phyloP scores from a whole-genome alignment of 1,140 invertebrate species.

The Branchinecta lynchi region DNA sequence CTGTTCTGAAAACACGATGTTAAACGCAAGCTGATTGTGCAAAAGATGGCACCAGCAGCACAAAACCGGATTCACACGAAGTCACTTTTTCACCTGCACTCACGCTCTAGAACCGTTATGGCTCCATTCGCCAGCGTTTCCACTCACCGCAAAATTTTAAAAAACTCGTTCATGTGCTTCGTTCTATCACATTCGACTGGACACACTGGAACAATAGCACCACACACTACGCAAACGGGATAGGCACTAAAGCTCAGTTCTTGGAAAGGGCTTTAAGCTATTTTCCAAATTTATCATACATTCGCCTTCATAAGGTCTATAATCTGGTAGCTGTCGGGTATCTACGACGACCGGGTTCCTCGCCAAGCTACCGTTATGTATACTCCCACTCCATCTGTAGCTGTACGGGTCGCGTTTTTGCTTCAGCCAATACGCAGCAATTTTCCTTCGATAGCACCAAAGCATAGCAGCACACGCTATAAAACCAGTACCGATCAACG shows the following conservation, averaged over 20 bases:
- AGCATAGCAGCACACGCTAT: not conserved
- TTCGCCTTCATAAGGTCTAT: not conserved
- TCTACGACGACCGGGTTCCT: not conserved
- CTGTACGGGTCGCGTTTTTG: not conserved
- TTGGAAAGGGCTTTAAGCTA: not conserved
- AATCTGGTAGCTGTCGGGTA: not conserved
- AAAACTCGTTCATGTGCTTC: too few species aligned
- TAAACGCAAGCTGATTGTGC: too few species aligned
- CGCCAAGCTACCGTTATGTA: not conserved
- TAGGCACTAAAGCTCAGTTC: not conserved
- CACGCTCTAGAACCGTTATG: too few species aligned
- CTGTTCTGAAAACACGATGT: too few species aligned
- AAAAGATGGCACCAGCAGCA: too few species aligned
- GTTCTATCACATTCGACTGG: too few species aligned
- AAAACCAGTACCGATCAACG: not conserved
- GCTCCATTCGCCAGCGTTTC: too few species aligned
- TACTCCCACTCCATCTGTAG: not conserved
- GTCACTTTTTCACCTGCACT: too few species aligned
- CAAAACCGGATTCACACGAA: too few species aligned
- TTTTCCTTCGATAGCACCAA: not conserved
- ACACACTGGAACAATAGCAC: too few species aligned
- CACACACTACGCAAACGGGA: too few species aligned
- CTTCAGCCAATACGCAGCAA: not conserved
- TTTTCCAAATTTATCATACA: not conserved
- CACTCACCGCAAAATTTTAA: too few species aligned